Evolutionary conservation across 2,888 invertebrate genomes (phyloP), one percentile per base, ranked within the genome.

Genomic region (Cyaniris semiargus): DNA sequence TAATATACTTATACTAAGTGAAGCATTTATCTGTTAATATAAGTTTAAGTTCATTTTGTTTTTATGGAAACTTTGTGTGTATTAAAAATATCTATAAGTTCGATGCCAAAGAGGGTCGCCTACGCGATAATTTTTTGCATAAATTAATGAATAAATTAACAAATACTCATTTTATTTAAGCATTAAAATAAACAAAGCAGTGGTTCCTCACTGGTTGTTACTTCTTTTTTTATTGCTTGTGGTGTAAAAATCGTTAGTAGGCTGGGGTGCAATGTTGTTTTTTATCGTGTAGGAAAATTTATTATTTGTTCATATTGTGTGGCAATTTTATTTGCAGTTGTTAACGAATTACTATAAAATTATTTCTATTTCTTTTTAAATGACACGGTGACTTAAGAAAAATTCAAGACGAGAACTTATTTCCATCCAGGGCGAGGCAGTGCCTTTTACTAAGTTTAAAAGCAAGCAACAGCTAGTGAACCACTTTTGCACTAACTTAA

Each of bases 71-170:
- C 4, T 60, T 66, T 66, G 66, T 66, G 60, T 66, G 66, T 58
- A 23, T 66, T 66, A 18, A 66, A 18, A 18, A 31, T 27, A 15
- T 66, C 7, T 18, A 53, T 74, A 74, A 74, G 48, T 18, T 74
- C 74, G 74, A 53, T 74, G 53, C 74, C 74, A 74, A 74, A 74
- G 74, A 74, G 74, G 74, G 15, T 48, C 74, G 53, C 27, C 18
- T 23, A 53, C 27, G 27, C 72, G 72, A 72, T 18, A 74, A 74
- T 53, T 53, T 72, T 74, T 74, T 74, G 74, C 74, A 74, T 74
- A 53, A 74, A 71, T 38, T 38, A 71, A 15, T 71, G 4, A n/a
- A n/a, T 71, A 38, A 38, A n/a, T 34, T 6, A 21, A 23, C n/a
- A 38, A 70, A 71, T 71, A 71, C 31, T 71, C n/a, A 38, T 38